Conservation (phyloP, 2,113 vertebrate species). For the Platanista minor region DNA sequence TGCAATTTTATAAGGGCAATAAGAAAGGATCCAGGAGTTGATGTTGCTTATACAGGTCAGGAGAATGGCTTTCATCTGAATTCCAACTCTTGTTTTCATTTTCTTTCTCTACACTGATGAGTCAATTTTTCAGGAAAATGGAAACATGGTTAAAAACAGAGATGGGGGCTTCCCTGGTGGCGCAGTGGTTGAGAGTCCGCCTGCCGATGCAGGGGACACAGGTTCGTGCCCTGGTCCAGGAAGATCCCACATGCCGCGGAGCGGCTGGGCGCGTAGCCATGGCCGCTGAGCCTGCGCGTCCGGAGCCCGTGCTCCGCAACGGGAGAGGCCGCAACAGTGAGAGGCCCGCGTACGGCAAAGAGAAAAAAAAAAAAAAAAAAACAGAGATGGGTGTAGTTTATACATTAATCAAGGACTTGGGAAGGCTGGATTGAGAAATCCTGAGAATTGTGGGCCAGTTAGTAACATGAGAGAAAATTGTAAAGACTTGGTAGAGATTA, state of each 20-base stretch:
- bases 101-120: neutral
- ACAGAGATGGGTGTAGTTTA: neutral
- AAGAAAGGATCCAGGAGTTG: neutral
- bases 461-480: neutral
- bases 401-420: neutral
- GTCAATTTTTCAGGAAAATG: neutral
- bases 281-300: no score
- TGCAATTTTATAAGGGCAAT: neutral
- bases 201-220: no score
- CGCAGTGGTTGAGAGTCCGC: no score
- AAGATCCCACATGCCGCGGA: no score
- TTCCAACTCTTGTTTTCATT: neutral
- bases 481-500: neutral
- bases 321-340: no score
- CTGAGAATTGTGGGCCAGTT: neutral
- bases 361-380: no score
- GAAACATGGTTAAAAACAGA: neutral
- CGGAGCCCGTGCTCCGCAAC: no score
- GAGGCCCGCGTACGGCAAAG: no score
- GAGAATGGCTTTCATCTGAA: neutral
- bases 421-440: neutral
- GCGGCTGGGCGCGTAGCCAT: no score
- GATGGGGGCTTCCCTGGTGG: no score
- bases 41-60: neutral
- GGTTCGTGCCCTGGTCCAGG: no score